Base-by-base conservation (phyloP, 1,140 invertebrate genomes). In the Cydia pomonella region DNA sequence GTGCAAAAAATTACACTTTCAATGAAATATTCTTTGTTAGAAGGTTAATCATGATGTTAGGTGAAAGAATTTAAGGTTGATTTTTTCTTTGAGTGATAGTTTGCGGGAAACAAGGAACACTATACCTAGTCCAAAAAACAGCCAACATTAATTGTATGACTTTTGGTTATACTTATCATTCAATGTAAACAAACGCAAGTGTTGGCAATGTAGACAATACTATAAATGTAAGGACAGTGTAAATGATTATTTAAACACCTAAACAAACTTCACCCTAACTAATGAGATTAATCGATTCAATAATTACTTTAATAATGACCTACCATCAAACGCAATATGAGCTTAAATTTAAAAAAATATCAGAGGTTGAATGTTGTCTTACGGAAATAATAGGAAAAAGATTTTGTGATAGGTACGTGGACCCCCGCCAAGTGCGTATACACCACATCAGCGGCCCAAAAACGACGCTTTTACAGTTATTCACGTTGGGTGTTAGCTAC, bases 351-450 rank as follows among this genome's bases (percentile, higher is more conserved):
- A 38, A 38, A 50, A 47, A 59, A 21, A 0, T 12, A n/a, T 23
- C 1, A 59, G 0, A 50, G 47, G n/a, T 18, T 50, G 41, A 53
- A 53, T 13, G 50, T 1, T 53, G 21, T 59, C 18, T 59, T n/a
- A 59, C 9, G 53, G 53, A 50, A 6, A 59, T n/a, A 10, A 59
- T 3, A 23, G 18, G 21, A 23, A 59, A 59, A 1, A 23, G 53
- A 44, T 62, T 13, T 63, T 23, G 64, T 73, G 74, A 73, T 69
- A 59, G 38, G 53, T 72, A 59, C 62, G 53, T 72, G 38, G 21
- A 9, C 85, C 84, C 85, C 86, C 83, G 78, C 86, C 63, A 74
- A 77, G 80, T 83, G 87, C 87, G 87, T 86, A 86, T 82, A 85
- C 87, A 83, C 80, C 84, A 85, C 82, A 83, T 83, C 79, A 62